These are phyloP conservation scores for Emydoidea blandingii DNA, from an alignment of 2,797 vertebrate genomes.

Conservation along the genomic window DNA sequence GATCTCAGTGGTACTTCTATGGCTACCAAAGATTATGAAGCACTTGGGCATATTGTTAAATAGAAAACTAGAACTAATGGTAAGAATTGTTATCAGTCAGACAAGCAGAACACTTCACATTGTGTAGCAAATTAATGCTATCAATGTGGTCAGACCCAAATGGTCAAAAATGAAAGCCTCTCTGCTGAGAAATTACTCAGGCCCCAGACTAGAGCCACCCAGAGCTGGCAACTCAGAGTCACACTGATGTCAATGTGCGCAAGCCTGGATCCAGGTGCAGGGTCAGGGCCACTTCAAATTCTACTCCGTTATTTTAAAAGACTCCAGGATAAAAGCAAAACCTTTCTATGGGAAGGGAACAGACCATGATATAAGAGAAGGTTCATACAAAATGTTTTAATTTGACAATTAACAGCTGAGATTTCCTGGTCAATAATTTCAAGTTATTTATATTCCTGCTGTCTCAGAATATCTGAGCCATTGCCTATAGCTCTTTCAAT, in stretches of 20 bases:
- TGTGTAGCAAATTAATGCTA: not conserved
- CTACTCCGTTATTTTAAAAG: not conserved
- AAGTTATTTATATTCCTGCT: not conserved
- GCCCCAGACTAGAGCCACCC: not conserved
- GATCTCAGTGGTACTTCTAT: not conserved
- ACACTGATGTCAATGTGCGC: not conserved
- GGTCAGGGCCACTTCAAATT: constrained; percentile 2
- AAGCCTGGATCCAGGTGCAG: accelerated
- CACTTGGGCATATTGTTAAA: not conserved
- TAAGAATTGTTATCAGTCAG: not conserved
- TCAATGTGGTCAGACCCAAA: accelerated
- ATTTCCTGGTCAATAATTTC: not conserved
- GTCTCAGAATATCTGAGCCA: not conserved
- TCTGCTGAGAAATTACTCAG: not conserved
- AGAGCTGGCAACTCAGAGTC: not conserved
- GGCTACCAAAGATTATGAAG: not conserved
- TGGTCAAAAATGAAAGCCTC: not conserved
- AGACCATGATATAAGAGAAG: not conserved
- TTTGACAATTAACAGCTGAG: not conserved
- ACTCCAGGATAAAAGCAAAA: not conserved
- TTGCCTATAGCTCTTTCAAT: not conserved
- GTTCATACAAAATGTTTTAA: not conserved
- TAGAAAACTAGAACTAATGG: not conserved
- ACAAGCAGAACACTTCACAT: not conserved
- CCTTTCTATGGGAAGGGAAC: not conserved